Evolutionary conservation across 2,113 vertebrate genomes (phyloP), one percentile per base, ranked within the genome.

Genomic region (Mastomys natalensis): DNA sequence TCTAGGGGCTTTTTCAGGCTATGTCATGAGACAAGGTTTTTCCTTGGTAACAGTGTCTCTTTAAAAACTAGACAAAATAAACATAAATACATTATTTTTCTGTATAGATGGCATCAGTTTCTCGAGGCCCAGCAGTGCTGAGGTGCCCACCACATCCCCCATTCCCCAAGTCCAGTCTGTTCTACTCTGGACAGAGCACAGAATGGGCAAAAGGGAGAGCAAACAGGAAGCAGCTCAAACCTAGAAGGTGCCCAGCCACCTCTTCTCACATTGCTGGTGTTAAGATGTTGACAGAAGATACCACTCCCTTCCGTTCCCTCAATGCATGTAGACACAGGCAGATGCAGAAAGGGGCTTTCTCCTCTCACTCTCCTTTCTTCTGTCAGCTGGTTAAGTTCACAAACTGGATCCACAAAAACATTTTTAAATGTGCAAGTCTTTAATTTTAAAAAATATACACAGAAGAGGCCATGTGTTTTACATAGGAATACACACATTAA

Each of bases 401-500:
- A 92, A 66, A 64, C 7, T 0, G 19, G 55, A 93, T 96, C 78
- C 96, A 78, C 74, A 92, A 85, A 85, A 93, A 64, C 76, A 40
- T 87, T 80, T 68, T 91, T 58, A 92, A 97, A 85, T 53, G 62
- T 91, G 90, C 91, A 91, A 91, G 70, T 84, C 70, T 62, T 53
- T 45, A 93, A 95, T 93, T 88, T 78, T 70, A 1, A 96, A 58
- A 98, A 97, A 96, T 97, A 98, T 94, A 97, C 43, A 97, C 81
- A 90, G 73, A 90, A 96, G 95, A 97, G 76, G 86, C 62, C 85
- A 74, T 89, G 51, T 62, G 55, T 85, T 90, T 84, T 53, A 64
- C 94, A 98, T 53, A 97, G 58, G 80, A 97, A 97, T 91, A 95
- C 55, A 96, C 89, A 86, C 87, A 88, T 94, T 77, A 95, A 97